Conservation (phyloP, 2,797 vertebrate species). For the Acanthurus lineatus region DNA sequence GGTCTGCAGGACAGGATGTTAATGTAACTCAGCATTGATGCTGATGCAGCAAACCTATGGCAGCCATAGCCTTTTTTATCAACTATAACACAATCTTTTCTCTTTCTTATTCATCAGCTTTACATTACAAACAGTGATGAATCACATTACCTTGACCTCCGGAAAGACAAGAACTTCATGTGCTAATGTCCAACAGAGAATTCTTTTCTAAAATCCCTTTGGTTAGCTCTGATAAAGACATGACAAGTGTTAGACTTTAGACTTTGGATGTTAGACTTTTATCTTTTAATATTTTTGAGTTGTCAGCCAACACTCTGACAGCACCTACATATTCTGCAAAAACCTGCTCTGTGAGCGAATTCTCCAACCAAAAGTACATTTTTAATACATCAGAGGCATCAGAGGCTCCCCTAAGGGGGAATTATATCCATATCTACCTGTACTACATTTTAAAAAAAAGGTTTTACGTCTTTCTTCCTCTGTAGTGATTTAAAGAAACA, state of each 20-base stretch:
- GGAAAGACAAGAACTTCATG: conserved; percentile 18
- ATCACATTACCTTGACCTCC: conserved; percentile 40
- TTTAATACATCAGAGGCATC: conserved; percentile 48
- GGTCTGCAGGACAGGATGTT: conserved; percentile 16
- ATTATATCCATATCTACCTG: conserved; percentile 40
- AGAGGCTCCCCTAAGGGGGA: conserved; percentile 17
- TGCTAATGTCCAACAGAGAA: conserved; percentile 30
- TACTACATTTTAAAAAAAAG: conserved; percentile 16
- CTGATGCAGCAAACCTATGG: conserved; percentile 41
- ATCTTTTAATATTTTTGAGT: conserved; percentile 28
- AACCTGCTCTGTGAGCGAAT: neutral
- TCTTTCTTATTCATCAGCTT: conserved; percentile 10
- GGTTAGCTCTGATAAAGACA: too few relatives aligned
- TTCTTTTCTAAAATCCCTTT: neutral
- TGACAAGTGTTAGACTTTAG: too few relatives aligned
- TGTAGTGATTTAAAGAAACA: conserved; percentile 58
- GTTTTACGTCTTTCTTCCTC: conserved; percentile 34
- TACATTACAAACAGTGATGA: conserved; percentile 32
- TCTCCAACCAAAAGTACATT: conserved; percentile 27
- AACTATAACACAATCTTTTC: neutral
- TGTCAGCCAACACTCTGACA: conserved; percentile 16
- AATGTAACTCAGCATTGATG: conserved; percentile 10
- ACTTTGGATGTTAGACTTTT: conserved; percentile 14
- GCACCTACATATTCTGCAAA: neutral
- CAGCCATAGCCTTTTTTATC: neutral